Evolutionary conservation across 2,113 vertebrate genomes (phyloP).

Genomic region (Neotragus pygmaeus): DNA sequence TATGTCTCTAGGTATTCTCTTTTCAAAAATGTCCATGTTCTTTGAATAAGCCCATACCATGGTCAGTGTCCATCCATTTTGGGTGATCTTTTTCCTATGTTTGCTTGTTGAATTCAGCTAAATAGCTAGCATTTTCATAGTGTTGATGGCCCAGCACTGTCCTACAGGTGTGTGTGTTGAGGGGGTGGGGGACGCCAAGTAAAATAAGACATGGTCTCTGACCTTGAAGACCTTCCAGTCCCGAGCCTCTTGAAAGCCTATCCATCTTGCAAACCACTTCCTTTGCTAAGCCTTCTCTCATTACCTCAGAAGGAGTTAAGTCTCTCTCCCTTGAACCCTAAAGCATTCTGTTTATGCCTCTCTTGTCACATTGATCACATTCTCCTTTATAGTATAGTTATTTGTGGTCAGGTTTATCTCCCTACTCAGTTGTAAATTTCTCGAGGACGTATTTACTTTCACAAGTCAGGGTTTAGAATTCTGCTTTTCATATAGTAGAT

Average conservation of each 20-base stretch:
- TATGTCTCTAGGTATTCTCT: neutral
- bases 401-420: conserved; percentile 40
- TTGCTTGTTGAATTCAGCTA: neutral
- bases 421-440: conserved; percentile 37
- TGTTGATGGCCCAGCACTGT: neutral
- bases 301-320: neutral
- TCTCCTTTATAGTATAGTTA: conserved; percentile 22
- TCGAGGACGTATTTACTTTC: conserved; percentile 7
- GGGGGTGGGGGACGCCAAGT: neutral
- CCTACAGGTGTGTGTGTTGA: neutral
- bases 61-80: neutral
- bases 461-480: neutral
- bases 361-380: conserved; percentile 31
- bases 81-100: neutral
- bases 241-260: neutral
- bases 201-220: conserved; percentile 2
- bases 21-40: neutral
- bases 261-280: neutral
- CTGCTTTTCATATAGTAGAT: conserved; percentile 33
- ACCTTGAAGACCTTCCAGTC: conserved; percentile 19
- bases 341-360: conserved; percentile 41
- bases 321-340: neutral
- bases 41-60: neutral
- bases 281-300: conserved; percentile 35
- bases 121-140: neutral